Base-by-base conservation (phyloP, 2,888 invertebrate species). In the Acleris literana region DNA sequence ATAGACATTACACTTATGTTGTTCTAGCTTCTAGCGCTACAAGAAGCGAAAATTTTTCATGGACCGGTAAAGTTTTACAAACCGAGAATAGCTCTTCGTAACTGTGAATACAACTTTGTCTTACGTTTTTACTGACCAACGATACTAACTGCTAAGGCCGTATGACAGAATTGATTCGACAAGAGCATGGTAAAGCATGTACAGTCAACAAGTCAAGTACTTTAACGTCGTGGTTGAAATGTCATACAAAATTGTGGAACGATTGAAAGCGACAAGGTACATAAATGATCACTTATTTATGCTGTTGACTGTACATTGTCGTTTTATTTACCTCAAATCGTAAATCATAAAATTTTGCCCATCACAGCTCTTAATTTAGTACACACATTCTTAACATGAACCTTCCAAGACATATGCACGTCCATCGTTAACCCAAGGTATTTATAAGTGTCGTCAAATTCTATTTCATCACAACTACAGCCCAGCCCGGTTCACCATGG, bases 391-490 rank as follows among this genome's bases (percentile, higher is more conserved):
- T 63, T 9, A 22, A 63, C 22, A 13, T 65, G 64, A 5, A 22
- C 33, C 60, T 60, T 65, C 44, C 59, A 65, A 18, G 48, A 49
- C 11, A 65, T 49, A 20, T 60, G 17, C 13, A 9, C 16, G 43
- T 60, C 65, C 13, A 65, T 39, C 17, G 16, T 33, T 33, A 65
- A 22, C 4, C 60, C 64, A 13, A 65, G 39, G 51, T 66, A 66
- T 51, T 61, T 61, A 39, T 18, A 46, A 6, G 18, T 56, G 17
- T 49, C 29, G 3, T 61, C 61, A 39, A 25, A 39, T 43, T 65
- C 60, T 49, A 59, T 43, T 9, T 6, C 13, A 11, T 18, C 20
- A 48, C 65, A 65, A 48, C 39, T 39, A 43, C 54, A 65, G 16
- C 13, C 11, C 3, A 17, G 13, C 7, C 17, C 13, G 5, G 56